A percentile compares a stretch with the other conserved stretches of the same genome.
Conservation (phyloP, 2,888 invertebrate genomes). For the Heliothis peltigera region DNA sequence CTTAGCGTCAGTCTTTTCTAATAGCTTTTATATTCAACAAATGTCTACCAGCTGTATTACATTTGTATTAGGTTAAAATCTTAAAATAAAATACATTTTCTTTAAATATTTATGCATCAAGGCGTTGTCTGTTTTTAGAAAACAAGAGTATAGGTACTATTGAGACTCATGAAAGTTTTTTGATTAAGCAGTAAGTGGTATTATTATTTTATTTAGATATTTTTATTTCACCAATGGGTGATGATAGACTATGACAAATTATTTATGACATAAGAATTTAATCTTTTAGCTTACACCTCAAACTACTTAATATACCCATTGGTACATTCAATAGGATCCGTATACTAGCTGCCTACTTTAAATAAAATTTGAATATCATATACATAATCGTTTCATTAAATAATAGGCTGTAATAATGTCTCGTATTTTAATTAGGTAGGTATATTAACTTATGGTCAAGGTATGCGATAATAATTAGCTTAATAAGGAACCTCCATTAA, state of each 20-base stretch:
- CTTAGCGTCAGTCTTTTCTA: conserved; percentile 52
- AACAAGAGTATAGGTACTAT: not conserved
- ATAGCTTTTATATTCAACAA: conserved; percentile 51
- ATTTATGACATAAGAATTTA: not conserved
- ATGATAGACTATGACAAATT: not conserved
- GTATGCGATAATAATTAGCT: conserved; percentile 22
- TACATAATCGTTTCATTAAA: conserved; percentile 26
- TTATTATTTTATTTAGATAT: no score
- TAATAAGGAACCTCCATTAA: conserved; percentile 35
- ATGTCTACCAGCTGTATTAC: conserved; percentile 29
- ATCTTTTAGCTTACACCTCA: not conserved
- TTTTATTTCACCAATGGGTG: no score
- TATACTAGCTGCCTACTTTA: conserved; percentile 14
- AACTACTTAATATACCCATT: not conserved
- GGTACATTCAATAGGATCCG: conserved; percentile 16
- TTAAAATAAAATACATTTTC: conserved; percentile 4
- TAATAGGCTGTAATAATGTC: conserved; percentile 7
- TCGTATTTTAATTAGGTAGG: conserved; percentile 14
- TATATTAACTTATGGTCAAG: conserved; percentile 25
- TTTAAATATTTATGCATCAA: not conserved
- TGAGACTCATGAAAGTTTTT: not conserved
- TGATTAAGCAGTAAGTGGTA: no score
- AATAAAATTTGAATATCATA: conserved; percentile 11
- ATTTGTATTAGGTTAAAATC: conserved; percentile 25
- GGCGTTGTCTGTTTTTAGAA: not conserved